Evolutionary conservation across 2,797 vertebrate genomes (phyloP).

Genomic region (Cynopterus sphinx): DNA sequence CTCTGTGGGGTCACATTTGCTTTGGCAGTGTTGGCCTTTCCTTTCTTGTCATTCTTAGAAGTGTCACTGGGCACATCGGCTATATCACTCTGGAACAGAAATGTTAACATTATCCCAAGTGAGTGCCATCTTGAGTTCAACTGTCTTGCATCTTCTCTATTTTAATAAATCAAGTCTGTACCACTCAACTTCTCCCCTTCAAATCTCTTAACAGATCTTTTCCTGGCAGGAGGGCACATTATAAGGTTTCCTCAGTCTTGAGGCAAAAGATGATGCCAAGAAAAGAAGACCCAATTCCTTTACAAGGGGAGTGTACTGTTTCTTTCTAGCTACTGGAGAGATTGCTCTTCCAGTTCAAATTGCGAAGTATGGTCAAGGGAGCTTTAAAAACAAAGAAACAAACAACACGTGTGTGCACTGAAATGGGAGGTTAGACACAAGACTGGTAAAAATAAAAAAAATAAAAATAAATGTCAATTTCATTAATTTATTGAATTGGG

Average conservation of each 20-base stretch:
- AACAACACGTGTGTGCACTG: background rate
- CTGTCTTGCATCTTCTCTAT: background rate
- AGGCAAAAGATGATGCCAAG: background rate
- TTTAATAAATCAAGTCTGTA: background rate
- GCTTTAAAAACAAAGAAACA: background rate
- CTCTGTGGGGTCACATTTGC: slow-evolving; percentile 93
- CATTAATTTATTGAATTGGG: background rate
- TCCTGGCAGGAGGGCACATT: background rate
- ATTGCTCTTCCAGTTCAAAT: background rate
- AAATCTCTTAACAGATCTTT: background rate
- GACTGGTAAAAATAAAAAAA: background rate
- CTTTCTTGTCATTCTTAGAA: slow-evolving; percentile 97
- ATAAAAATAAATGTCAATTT: background rate
- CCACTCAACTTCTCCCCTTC: background rate
- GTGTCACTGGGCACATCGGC: slow-evolving; percentile 97
- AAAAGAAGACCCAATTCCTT: background rate
- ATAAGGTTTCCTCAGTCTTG: background rate
- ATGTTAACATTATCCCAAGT: background rate
- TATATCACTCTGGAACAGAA: slow-evolving; percentile 93
- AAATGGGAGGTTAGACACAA: background rate
- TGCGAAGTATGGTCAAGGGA: background rate
- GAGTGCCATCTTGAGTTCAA: background rate
- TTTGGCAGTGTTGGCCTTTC: slow-evolving; percentile 94
- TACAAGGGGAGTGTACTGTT: background rate
- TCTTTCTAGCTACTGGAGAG: background rate